Conservation (phyloP, 1,140 invertebrate species). For the Eubasilissa regina region DNA sequence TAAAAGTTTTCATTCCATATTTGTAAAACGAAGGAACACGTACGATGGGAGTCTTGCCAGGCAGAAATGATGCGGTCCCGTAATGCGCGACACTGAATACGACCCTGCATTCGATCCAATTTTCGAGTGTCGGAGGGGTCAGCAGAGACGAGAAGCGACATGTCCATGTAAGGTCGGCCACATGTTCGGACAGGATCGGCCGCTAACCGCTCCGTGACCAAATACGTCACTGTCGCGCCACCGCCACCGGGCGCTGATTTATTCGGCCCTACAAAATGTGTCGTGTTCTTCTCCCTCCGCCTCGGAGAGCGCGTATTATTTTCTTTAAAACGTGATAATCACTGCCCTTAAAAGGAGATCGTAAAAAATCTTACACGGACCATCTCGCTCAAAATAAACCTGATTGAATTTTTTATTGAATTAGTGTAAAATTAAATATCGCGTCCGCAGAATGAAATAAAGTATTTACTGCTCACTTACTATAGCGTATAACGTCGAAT, state of each 20-base stretch:
- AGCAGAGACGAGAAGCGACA: constrained; percentile 13
- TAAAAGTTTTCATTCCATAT: too few species aligned
- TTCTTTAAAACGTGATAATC: neutral
- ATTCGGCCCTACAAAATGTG: constrained; percentile 19
- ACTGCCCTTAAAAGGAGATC: too few species aligned
- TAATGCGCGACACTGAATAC: neutral
- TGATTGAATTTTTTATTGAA: too few species aligned
- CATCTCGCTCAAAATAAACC: too few species aligned
- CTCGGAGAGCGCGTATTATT: neutral
- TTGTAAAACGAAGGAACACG: too few species aligned
- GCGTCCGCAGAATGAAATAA: too few species aligned
- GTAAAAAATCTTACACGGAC: too few species aligned
- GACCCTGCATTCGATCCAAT: constrained; percentile 19
- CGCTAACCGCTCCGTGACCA: constrained; percentile 22
- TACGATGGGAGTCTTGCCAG: too few species aligned
- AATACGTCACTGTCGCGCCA: constrained; percentile 14
- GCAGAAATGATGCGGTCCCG: too few species aligned
- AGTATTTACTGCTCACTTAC: too few species aligned
- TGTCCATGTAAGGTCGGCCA: constrained; percentile 36
- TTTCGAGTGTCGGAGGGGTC: constrained; percentile 5
- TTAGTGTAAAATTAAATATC: too few species aligned
- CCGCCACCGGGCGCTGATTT: constrained; percentile 28
- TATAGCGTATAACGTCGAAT: too few species aligned
- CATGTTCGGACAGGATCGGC: constrained; percentile 31
- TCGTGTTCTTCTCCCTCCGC: constrained; percentile 18